Base-by-base conservation (phyloP, 1,140 invertebrate species). In the Anastatus disparis region DNA sequence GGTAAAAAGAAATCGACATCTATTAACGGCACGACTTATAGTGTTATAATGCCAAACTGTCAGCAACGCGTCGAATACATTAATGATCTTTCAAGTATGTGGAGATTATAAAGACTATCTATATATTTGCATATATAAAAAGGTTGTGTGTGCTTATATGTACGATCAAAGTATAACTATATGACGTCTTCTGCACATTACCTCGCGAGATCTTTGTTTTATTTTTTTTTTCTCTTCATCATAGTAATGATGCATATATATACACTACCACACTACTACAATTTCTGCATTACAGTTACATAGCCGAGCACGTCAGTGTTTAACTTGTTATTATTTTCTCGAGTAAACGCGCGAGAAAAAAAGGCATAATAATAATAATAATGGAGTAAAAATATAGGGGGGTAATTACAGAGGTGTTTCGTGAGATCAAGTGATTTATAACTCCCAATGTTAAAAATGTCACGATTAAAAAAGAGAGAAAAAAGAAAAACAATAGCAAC, bases 351-450 rank as follows among this genome's bases (percentile, higher is more conserved):
- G 52, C 2, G 64, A 56, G n/a, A 67, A 46, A 44, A 15, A 35
- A 56, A 22, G 38, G 26, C 56, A 59, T 59, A 55, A 59, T 9
- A 26, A 20, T 9, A 67, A 59, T 59, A 55, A 59, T 9, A 26
- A 20, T 9, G 10, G 58, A 1, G 20, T 35, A 56, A 66, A 56
- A n/a, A n/a, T n/a, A n/a, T n/a, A n/a, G n/a, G n/a, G n/a, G n/a
- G n/a, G n/a, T n/a, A n/a, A n/a, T n/a, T n/a, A n/a, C n/a, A 66
- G 26, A 20, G 12, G 40, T n/a, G n/a, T 38, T 27, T 48, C 44
- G 55, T 48, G 55, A 50, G 55, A 38, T 68, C 46, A 29, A 17
- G 13, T 20, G 55, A 59, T 59, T 68, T 40, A 29, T 38, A 38
- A 38, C 29, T 17, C 13, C n/a, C 1, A 31, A 35, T 44, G 10